These are phyloP conservation scores for Corythaixoides concolor DNA, from an alignment of 2,113 vertebrate genomes.

Conservation along the genomic window DNA sequence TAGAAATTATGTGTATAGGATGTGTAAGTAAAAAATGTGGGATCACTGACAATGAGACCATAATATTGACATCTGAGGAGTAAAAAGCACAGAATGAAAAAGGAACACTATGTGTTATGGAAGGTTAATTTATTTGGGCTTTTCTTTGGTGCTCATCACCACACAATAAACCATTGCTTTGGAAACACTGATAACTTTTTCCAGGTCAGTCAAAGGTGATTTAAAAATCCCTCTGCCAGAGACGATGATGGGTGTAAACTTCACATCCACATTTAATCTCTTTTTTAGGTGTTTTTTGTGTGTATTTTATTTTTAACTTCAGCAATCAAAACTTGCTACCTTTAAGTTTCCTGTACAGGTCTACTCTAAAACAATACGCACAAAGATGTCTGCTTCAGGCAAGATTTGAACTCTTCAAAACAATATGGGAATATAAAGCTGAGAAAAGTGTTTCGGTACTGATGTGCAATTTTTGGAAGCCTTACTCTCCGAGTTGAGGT, in stretches of 20 bases:
- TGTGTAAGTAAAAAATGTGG: background rate
- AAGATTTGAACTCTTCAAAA: background rate
- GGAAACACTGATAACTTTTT: background rate
- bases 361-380: background rate
- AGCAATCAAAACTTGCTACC: background rate
- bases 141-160: background rate
- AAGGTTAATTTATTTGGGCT: background rate
- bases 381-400: background rate
- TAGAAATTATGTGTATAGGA: background rate
- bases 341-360: background rate
- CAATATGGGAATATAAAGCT: background rate
- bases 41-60: background rate
- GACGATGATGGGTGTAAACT: background rate
- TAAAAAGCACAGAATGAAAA: background rate
- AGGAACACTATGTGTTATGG: background rate
- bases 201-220: background rate
- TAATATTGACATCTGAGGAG: background rate
- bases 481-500: background rate
- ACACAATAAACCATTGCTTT: background rate
- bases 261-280: background rate
- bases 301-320: background rate
- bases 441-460: fast-evolving
- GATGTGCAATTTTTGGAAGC: background rate
- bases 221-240: background rate
- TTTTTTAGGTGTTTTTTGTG: background rate